phyloP scores from a whole-genome alignment of 2,888 invertebrate species.

The Pantelozetes paolii region DNA sequence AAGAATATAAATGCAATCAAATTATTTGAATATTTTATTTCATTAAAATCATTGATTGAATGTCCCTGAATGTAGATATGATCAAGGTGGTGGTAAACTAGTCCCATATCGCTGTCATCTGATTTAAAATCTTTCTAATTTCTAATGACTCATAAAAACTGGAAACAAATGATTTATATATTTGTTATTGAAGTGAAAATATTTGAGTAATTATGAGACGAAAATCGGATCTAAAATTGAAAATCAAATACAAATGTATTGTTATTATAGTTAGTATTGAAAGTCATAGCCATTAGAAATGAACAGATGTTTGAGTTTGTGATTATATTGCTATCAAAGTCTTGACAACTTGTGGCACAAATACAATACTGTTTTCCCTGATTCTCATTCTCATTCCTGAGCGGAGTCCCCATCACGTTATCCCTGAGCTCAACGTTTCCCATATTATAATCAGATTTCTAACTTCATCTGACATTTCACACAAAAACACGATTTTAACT shows the following conservation, averaged over 20 bases:
- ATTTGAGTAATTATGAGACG: conserved; percentile 10
- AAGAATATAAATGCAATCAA: too few species aligned
- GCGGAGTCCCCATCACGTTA: background rate
- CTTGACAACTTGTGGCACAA: conserved; percentile 31
- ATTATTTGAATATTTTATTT: too few species aligned
- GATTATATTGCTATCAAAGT: conserved; percentile 14
- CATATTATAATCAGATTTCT: background rate
- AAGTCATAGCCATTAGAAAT: background rate
- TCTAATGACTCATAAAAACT: background rate
- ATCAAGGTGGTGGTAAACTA: too few species aligned
- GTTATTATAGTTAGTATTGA: background rate
- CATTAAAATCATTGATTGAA: too few species aligned
- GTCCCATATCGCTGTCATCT: too few species aligned
- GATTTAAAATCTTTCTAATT: background rate
- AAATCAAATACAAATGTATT: background rate
- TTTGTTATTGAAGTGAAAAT: background rate
- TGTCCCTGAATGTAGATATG: too few species aligned
- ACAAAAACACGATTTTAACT: too few species aligned
- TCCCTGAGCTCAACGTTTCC: background rate
- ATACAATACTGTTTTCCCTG: background rate
- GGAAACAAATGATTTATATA: background rate
- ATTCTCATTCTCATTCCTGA: background rate
- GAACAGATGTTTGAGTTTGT: conserved; percentile 24
- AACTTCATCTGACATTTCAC: background rate
- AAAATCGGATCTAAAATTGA: background rate